A percentile compares a stretch with the other conserved stretches of the same genome.
Conservation (phyloP, 2,797 vertebrate species). For the Semotilus atromaculatus region DNA sequence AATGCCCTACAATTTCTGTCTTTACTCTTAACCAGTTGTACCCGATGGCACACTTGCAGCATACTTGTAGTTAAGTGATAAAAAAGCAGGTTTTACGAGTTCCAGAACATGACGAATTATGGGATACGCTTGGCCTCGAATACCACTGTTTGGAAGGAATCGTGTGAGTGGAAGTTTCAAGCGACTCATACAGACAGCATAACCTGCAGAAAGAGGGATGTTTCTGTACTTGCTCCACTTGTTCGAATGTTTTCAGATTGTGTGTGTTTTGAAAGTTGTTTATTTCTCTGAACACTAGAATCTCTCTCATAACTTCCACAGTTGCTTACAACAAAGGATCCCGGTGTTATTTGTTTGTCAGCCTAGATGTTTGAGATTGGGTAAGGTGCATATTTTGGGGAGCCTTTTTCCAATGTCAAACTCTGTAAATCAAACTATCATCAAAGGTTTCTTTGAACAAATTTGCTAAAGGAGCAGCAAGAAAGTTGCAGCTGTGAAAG, state of each 20-base stretch:
- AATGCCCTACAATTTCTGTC: neutral
- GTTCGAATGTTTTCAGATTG: neutral
- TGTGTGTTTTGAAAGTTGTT: neutral
- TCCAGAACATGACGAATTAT: neutral
- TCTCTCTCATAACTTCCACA: neutral
- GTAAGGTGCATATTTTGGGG: neutral
- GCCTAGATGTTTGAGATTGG: neutral
- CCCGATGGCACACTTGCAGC: neutral
- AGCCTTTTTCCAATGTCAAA: neutral
- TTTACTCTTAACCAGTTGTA: neutral
- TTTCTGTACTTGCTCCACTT: neutral
- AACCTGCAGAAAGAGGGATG: neutral
- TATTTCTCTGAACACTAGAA: neutral
- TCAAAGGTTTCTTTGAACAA: slow-evolving; percentile 2
- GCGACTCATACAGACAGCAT: too few species aligned
- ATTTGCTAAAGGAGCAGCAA: neutral
- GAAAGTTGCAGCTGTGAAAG: neutral
- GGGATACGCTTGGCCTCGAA: neutral
- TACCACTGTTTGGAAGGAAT: neutral
- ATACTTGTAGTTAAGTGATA: neutral
- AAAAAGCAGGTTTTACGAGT: neutral
- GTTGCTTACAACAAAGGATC: slow-evolving; percentile 13
- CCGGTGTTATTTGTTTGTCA: neutral
- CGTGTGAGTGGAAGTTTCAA: neutral
- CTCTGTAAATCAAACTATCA: neutral